Conservation (phyloP, 2,113 vertebrate species). For the Apteryx mantelli region DNA sequence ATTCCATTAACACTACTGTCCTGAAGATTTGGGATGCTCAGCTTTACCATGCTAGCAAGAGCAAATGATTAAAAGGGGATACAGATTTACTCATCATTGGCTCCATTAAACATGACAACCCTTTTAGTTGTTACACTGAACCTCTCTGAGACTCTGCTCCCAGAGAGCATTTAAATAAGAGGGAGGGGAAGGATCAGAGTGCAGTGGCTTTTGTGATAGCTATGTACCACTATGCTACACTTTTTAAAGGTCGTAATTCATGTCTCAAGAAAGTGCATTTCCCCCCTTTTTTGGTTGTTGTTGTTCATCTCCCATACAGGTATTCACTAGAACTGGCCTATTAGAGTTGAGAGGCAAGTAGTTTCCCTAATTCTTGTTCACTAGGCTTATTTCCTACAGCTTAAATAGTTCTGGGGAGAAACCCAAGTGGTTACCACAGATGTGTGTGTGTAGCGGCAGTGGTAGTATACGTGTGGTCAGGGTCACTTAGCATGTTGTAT, state of each 20-base stretch:
- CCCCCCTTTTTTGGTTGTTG: background rate
- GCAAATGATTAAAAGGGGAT: slow-evolving; percentile 45
- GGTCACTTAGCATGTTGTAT: background rate
- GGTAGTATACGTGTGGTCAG: background rate
- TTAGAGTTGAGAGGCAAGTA: background rate
- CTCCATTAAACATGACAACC: slow-evolving; percentile 67
- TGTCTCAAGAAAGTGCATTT: background rate
- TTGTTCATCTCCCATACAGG: background rate
- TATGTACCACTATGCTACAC: background rate
- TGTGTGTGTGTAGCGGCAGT: background rate
- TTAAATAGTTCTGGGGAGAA: background rate
- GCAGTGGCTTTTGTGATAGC: background rate
- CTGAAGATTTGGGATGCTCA: slow-evolving; percentile 40
- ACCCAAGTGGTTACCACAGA: background rate
- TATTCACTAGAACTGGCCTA: background rate
- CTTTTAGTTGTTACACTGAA: slow-evolving; percentile 52
- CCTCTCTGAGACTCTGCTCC: slow-evolving; percentile 28
- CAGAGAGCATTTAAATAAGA: slow-evolving; percentile 21
- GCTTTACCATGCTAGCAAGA: slow-evolving; percentile 27
- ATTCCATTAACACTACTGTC: slow-evolving; percentile 69
- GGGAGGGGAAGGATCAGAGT: background rate
- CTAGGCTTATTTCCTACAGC: background rate
- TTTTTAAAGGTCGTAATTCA: slow-evolving; percentile 22
- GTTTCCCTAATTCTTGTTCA: background rate
- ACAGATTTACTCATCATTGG: slow-evolving; percentile 48